phyloP scores from a whole-genome alignment of 2,888 invertebrate genomes.

The Chrysolina oricalcia region DNA sequence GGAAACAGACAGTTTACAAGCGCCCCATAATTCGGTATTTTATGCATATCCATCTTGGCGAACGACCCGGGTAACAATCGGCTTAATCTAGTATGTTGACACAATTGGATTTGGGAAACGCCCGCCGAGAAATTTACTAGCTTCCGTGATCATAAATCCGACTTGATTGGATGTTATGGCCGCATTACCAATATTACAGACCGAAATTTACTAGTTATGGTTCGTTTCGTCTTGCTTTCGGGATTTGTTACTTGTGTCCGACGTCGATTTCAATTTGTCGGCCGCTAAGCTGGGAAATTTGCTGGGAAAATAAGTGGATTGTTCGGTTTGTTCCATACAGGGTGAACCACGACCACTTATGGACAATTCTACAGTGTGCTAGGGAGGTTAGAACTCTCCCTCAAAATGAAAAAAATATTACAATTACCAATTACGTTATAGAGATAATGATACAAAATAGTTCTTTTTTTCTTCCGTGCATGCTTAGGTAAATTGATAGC shows the following conservation, averaged over 20 bases:
- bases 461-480: too few relatives aligned
- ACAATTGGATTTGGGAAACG: conserved; percentile 70
- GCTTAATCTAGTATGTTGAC: conserved; percentile 70
- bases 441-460: too few relatives aligned
- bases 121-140: conserved; percentile 71
- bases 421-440: too few relatives aligned
- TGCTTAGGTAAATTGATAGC: too few relatives aligned
- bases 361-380: too few relatives aligned
- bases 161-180: conserved; percentile 73
- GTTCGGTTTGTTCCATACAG: neutral
- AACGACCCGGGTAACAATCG: conserved; percentile 66
- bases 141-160: conserved; percentile 70
- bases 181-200: conserved; percentile 71
- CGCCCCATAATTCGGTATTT: conserved; percentile 34
- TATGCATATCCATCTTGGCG: conserved; percentile 42
- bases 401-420: too few relatives aligned
- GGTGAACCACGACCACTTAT: too few relatives aligned
- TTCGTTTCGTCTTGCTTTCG: conserved; percentile 50
- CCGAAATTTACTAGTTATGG: conserved; percentile 66
- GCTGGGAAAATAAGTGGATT: neutral
- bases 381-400: too few relatives aligned
- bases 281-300: conserved; percentile 6
- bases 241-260: conserved; percentile 38
- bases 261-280: conserved; percentile 39
- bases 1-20: conserved; percentile 43